These are phyloP conservation scores for Erythrolamprus reginae DNA, from an alignment of 2,113 vertebrate species.

Conservation along the genomic window DNA sequence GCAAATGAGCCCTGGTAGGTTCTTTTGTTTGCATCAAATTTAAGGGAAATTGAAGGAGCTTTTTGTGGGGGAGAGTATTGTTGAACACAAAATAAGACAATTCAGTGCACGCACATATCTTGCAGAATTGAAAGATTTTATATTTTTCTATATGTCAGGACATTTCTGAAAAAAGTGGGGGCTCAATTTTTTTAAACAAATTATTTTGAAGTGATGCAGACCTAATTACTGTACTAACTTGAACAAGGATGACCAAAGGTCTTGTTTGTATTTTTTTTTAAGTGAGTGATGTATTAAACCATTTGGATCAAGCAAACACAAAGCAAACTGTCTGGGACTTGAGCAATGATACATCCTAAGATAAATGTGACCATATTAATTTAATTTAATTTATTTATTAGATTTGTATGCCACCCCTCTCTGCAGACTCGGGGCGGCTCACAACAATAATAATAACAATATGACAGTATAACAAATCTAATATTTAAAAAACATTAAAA, in stretches of 20 bases:
- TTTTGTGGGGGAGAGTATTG: not conserved
- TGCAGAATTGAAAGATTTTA: not conserved
- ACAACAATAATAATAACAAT: too few species aligned
- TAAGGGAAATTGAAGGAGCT: not conserved
- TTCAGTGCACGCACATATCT: not conserved
- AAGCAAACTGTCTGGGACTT: conserved; percentile 50
- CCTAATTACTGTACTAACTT: conserved; percentile 31
- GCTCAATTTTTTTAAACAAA: not conserved
- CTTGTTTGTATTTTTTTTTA: conserved; percentile 46
- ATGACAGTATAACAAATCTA: too few species aligned
- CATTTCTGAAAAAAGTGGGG: not conserved
- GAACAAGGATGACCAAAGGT: conserved; percentile 54
- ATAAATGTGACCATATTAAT: conserved; percentile 40
- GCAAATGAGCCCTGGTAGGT: not conserved
- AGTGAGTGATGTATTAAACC: conserved; percentile 44
- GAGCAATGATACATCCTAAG: conserved; percentile 40
- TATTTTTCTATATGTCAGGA: not conserved
- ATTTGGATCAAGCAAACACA: conserved; percentile 41
- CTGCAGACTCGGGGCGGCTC: too few species aligned
- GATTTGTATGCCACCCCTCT: too few species aligned
- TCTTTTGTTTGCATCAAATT: not conserved
- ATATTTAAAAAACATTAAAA: too few species aligned
- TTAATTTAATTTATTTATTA: too few species aligned
- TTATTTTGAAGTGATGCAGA: conserved; percentile 2
- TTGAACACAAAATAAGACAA: not conserved